Conservation (phyloP, 2,797 vertebrate genomes). For the Mus caroli region DNA sequence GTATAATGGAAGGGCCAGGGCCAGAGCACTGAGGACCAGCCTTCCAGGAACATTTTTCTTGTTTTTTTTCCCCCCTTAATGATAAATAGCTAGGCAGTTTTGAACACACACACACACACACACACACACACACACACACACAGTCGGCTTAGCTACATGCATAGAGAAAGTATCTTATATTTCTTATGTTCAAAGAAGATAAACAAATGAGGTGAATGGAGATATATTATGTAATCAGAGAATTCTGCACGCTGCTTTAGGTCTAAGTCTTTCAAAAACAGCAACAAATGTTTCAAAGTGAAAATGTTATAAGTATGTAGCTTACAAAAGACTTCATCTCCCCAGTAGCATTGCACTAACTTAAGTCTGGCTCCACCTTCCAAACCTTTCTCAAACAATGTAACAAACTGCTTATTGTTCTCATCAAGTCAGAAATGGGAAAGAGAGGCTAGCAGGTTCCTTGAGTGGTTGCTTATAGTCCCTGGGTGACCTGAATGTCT, state of each 20-base stretch:
- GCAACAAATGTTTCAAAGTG: background rate
- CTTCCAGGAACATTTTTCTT: background rate
- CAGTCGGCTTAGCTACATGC: slow-evolving; percentile 33
- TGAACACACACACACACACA: background rate
- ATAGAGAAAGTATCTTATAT: slow-evolving; percentile 23
- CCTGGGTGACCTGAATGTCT: slow-evolving; percentile 4
- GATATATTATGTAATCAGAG: slow-evolving; percentile 26
- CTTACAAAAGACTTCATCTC: slow-evolving; percentile 24
- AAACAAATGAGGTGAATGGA: slow-evolving; percentile 47
- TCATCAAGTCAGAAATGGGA: background rate
- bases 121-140: background rate
- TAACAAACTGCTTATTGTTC: background rate
- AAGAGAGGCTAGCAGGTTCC: background rate
- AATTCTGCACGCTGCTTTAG: slow-evolving; percentile 40
- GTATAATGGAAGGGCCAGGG: background rate
- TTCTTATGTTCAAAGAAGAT: slow-evolving; percentile 56
- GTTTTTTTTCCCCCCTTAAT: background rate
- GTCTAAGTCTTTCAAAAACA: background rate
- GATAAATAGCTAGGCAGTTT: background rate
- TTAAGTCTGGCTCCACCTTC: slow-evolving; percentile 15
- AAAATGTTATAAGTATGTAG: slow-evolving; percentile 25
- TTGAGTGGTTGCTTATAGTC: background rate
- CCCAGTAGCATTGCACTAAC: background rate
- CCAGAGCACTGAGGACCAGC: background rate
- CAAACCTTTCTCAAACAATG: background rate